phyloP scores from a whole-genome alignment of 2,113 vertebrate genomes.

The Pongo pygmaeus region DNA sequence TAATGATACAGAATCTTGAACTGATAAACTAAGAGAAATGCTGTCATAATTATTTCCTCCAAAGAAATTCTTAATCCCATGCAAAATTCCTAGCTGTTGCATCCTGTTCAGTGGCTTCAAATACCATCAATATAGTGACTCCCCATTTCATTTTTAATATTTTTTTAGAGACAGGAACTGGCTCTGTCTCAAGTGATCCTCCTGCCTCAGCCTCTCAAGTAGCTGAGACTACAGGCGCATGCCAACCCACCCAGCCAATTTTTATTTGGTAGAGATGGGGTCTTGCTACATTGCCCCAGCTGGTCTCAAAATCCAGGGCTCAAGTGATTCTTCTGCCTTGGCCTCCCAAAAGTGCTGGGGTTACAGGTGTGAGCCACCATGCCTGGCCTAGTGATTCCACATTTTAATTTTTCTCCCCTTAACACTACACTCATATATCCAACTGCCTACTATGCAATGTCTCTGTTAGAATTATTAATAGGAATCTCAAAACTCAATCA shows the following conservation, averaged over 20 bases:
- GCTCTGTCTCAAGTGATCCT: neutral
- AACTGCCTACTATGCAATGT: neutral
- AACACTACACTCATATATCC: neutral
- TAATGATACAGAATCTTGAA: neutral
- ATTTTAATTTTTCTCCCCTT: neutral
- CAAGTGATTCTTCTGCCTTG: neutral
- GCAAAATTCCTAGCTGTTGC: neutral
- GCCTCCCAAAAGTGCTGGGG: neutral
- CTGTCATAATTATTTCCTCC: neutral
- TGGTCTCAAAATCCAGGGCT: neutral
- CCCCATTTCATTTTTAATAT: neutral
- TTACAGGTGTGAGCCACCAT: neutral
- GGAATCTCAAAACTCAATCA: neutral
- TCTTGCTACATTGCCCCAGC: neutral
- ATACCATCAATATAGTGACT: neutral
- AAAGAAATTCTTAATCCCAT: neutral
- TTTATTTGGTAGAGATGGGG: neutral
- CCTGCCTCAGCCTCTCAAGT: neutral
- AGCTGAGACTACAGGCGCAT: neutral
- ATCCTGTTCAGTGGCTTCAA: neutral
- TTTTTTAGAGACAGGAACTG: neutral
- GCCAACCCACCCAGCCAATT: neutral
- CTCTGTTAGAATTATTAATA: neutral
- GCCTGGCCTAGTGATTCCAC: too few species aligned
- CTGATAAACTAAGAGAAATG: neutral